Base-by-base conservation (phyloP, 2,797 vertebrate genomes). In the Acipenser transmontanus region DNA sequence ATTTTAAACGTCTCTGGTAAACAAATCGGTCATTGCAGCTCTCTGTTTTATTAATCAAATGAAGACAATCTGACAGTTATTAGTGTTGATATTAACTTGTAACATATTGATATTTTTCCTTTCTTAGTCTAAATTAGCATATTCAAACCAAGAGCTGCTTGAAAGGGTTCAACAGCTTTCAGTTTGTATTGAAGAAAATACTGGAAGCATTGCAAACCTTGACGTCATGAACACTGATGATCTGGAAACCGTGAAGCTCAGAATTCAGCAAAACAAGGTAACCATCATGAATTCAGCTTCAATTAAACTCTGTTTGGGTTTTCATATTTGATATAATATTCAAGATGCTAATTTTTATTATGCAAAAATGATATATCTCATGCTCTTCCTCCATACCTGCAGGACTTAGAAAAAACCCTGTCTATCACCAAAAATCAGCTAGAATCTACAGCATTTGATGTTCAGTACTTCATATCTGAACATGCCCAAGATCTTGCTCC, bases 401-500 rank as follows among this genome's bases (percentile, higher is more conserved):
- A 99, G 97, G 88, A 87, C 49, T 67, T 75, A 3, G 84, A 91
- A 74, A 85, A 73, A 67, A 82, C 79, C 51, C 76, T 92, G 0
- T 78, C 81, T 68, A 84, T 74, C 64, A 85, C 79, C 70, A 93
- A 85, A 76, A 74, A 69, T 14, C 88, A 91, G 63, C 81, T 99
- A 79, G 95, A 98, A 47, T 88, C 92, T 1, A 74, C 84, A 47
- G 91, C 95, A 0, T 94, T 96, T 74, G 93, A 97, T 34, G 79
- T 94, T 70, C 97, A 98, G 81, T 92, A 91, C 83, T 98, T 98
- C 77, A 87, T 99, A 81, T 98, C 95, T 69, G 97, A 99, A 77
- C 81, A 94, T 1, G 79, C 95, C 59, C 92, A 95, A 82, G 93
- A 96, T 72, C 85, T 99, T 76, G 93, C 88, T 78, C 93, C 96